phyloP scores from a whole-genome alignment of 2,888 invertebrate genomes.

The Epinotia nisella region DNA sequence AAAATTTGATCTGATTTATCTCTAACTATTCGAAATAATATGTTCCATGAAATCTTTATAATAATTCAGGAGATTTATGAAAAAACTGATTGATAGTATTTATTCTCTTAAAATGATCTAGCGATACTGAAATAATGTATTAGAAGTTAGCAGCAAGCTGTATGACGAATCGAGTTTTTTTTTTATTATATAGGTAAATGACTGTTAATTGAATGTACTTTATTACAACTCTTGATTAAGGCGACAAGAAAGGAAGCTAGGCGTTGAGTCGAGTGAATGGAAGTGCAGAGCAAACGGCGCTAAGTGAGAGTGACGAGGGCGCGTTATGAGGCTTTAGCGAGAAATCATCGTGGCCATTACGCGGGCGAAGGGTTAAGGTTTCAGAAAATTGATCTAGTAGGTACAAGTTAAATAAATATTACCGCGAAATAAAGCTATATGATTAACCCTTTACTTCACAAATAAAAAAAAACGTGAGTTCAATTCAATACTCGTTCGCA shows the following conservation, averaged over 20 bases:
- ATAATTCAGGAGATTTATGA: too few species aligned
- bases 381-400: neutral
- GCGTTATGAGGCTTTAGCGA: constrained; percentile 71
- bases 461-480: too few species aligned
- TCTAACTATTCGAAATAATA: too few species aligned
- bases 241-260: constrained; percentile 1
- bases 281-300: constrained; percentile 64
- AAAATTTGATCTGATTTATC: too few species aligned
- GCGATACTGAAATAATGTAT: too few species aligned
- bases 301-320: constrained; percentile 70
- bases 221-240: constrained; percentile 5
- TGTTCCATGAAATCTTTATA: too few species aligned
- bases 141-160: neutral
- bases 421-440: too few species aligned
- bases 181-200: neutral
- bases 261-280: constrained; percentile 14
- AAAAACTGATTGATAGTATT: neutral
- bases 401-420: neutral
- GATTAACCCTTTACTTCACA: too few species aligned
- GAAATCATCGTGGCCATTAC: constrained; percentile 77
- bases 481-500: too few species aligned
- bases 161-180: neutral
- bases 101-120: neutral
- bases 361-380: constrained; percentile 35
- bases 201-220: constrained; percentile 11